phyloP scores from a whole-genome alignment of 2,797 vertebrate species.

The Mionectes olivaceus region DNA sequence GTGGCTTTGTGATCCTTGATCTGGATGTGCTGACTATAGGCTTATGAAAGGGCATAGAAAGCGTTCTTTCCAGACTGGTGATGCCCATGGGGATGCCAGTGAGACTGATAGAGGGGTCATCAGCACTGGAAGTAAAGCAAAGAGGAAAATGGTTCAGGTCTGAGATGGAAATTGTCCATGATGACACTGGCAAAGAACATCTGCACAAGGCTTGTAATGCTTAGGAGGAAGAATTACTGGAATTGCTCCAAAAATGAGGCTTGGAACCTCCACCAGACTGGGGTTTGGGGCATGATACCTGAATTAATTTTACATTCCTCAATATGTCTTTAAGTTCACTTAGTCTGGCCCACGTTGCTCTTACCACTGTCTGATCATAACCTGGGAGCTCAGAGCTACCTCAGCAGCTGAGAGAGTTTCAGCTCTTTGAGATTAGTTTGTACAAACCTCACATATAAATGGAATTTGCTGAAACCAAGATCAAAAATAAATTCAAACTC shows the following conservation, averaged over 20 bases:
- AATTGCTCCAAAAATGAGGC: background rate
- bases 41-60: background rate
- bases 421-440: background rate
- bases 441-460: background rate
- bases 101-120: background rate
- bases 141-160: background rate
- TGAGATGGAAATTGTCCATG: background rate
- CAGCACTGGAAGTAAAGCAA: background rate
- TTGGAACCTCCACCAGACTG: background rate
- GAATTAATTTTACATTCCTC: background rate
- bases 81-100: background rate
- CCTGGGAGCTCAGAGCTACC: background rate
- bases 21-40: background rate
- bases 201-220: fast-evolving
- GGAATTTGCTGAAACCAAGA: background rate
- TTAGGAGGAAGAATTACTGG: background rate
- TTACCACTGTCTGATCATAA: background rate
- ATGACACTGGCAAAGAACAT: background rate
- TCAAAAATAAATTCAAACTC: background rate
- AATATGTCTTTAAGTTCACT: background rate
- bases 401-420: background rate
- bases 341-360: background rate
- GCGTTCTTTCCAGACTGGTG: background rate
- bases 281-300: background rate
- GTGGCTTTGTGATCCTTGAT: background rate